These are phyloP conservation scores for Drosophila nebulosa DNA, from an alignment of 1,140 invertebrate genomes.

Conservation along the genomic window DNA sequence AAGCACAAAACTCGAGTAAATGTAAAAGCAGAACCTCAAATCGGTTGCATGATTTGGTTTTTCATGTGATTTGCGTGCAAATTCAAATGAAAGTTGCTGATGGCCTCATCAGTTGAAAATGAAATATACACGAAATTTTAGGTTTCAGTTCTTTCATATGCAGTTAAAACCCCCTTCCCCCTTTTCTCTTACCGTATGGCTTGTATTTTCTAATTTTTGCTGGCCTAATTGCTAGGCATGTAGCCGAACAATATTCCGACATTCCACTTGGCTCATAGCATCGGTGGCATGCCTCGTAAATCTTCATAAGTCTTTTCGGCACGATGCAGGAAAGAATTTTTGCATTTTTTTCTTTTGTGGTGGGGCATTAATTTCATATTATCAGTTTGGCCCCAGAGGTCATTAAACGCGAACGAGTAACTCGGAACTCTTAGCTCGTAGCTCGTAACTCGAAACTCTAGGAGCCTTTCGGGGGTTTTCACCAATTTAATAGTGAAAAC, in stretches of 20 bases:
- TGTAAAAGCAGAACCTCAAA: background rate
- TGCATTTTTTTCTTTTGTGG: slow-evolving; percentile 5
- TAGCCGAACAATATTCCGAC: slow-evolving; percentile 16
- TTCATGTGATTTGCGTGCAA: slow-evolving; percentile 21
- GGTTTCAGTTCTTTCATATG: background rate
- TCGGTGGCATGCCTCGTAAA: slow-evolving; percentile 75
- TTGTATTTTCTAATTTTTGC: slow-evolving; percentile 19
- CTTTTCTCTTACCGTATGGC: slow-evolving; percentile 33
- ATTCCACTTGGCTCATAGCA: slow-evolving; percentile 44
- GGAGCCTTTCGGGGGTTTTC: slow-evolving; percentile 38
- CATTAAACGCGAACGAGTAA: slow-evolving; percentile 53
- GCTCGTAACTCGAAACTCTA: slow-evolving; percentile 15
- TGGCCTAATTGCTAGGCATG: slow-evolving; percentile 66
- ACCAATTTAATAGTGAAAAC: slow-evolving; percentile 58
- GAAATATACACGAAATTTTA: background rate
- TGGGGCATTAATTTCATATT: slow-evolving; percentile 72
- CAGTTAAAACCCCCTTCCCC: slow-evolving; percentile 34
- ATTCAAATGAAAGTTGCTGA: slow-evolving; percentile 6
- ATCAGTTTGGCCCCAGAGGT: slow-evolving; percentile 50
- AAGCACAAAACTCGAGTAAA: background rate
- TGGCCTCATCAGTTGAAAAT: slow-evolving; percentile 18
- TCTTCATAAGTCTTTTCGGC: slow-evolving; percentile 43
- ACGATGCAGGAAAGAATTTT: slow-evolving; percentile 7
- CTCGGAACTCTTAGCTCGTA: too few relatives aligned
- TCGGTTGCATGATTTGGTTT: slow-evolving; percentile 4